These are phyloP conservation scores for Lagopus muta DNA, from an alignment of 2,113 vertebrate species.

Conservation along the genomic window DNA sequence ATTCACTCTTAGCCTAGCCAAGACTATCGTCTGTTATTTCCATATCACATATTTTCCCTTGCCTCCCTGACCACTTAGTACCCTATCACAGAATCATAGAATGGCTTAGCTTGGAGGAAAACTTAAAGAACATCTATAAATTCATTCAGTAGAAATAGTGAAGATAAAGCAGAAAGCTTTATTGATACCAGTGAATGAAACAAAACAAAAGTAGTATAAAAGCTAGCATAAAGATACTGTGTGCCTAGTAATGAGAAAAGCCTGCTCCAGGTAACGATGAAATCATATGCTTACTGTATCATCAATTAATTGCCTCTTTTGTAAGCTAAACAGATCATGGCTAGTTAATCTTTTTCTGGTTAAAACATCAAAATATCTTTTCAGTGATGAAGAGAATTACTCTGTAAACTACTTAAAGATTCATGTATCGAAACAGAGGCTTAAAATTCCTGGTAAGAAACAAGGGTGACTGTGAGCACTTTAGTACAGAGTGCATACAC, in stretches of 20 bases:
- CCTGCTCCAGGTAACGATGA: not conserved
- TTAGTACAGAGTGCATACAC: not conserved
- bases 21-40: not conserved
- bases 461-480: not conserved
- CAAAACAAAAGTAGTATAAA: not conserved
- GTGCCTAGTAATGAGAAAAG: not conserved
- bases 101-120: not conserved
- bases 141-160: not conserved
- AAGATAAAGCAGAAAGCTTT: not conserved
- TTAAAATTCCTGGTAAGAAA: not conserved
- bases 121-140: not conserved
- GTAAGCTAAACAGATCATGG: not conserved
- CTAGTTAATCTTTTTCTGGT: not conserved
- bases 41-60: not conserved
- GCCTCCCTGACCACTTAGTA: not conserved
- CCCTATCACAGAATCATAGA: not conserved
- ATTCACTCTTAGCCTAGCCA: not conserved
- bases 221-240: not conserved
- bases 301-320: not conserved
- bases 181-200: not conserved
- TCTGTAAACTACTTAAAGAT: conserved; percentile 21
- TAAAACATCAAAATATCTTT: not conserved
- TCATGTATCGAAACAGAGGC: not conserved
- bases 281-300: not conserved
- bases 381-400: not conserved